Percentiles rank a stretch among this genome's conserved stretches.
phyloP scores from a whole-genome alignment of 1,140 invertebrate genomes.

The Drusus annulatus region DNA sequence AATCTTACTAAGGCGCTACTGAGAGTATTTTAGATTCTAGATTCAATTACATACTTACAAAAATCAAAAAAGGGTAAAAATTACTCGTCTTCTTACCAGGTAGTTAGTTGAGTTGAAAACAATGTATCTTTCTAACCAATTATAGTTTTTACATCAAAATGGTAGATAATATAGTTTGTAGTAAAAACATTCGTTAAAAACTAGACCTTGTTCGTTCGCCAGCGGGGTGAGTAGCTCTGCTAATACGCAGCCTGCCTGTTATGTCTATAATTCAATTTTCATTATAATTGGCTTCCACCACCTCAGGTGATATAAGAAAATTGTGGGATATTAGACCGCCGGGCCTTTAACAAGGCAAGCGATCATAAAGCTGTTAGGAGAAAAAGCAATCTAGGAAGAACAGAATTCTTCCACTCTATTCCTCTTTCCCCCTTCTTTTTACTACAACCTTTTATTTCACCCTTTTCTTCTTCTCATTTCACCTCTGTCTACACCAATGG shows the following conservation, averaged over 20 bases:
- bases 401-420: conserved; percentile 12
- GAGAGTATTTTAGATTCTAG: no score
- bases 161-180: no score
- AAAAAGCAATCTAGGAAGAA: conserved; percentile 42
- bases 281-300: conserved; percentile 39
- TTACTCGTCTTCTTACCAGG: no score
- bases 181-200: no score
- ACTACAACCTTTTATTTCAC: background rate
- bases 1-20: no score
- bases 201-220: no score
- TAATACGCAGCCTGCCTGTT: background rate
- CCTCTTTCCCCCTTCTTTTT: background rate
- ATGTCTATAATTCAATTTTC: conserved; percentile 36
- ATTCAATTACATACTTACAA: no score
- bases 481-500: background rate
- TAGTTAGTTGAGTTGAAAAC: no score
- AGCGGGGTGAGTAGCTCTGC: no score
- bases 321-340: conserved; percentile 18
- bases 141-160: no score
- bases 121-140: no score
- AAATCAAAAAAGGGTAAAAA: no score
- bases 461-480: conserved; percentile 4
- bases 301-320: conserved; percentile 28
- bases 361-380: conserved; percentile 37
- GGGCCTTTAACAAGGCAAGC: conserved; percentile 24